Evolutionary conservation across 92 coral and sea anemone species (phyloP).

Genomic region (Parazoanthus atlanticus): DNA sequence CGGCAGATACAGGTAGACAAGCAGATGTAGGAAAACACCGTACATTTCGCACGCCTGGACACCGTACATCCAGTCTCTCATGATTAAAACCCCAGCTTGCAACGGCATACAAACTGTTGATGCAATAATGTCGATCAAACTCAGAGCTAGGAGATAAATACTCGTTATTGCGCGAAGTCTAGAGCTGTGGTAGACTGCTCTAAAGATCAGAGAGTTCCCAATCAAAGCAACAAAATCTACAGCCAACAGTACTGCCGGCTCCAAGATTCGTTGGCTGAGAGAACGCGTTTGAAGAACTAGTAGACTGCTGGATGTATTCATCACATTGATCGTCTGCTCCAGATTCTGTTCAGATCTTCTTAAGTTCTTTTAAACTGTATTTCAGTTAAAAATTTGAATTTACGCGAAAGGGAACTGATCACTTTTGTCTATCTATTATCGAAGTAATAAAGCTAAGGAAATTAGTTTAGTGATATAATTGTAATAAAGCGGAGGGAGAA

Average conservation of each 20-base stretch:
- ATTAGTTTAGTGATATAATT: not conserved
- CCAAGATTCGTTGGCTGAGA: conserved; percentile 27
- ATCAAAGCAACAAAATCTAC: not conserved
- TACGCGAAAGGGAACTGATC: not conserved
- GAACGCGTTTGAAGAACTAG: conserved; percentile 16
- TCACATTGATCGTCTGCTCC: not conserved
- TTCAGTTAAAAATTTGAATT: not conserved
- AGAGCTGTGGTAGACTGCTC: conserved; percentile 9
- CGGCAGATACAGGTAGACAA: conserved; percentile 18
- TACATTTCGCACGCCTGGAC: conserved; percentile 15
- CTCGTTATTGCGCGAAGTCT: conserved; percentile 34
- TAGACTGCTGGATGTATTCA: not conserved
- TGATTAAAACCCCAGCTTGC: conserved; percentile 20
- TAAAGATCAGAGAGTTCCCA: conserved; percentile 17
- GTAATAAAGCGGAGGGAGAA: not conserved
- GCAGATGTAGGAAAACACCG: conserved; percentile 12
- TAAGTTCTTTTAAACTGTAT: not conserved
- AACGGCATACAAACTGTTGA: conserved; percentile 40
- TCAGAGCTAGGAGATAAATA: conserved; percentile 26
- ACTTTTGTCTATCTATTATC: not conserved
- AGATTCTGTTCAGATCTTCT: not conserved
- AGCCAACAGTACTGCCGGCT: not conserved
- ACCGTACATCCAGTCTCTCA: conserved; percentile 35
- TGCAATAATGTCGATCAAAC: conserved; percentile 5
- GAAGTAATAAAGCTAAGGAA: not conserved